Conservation (phyloP, 2,888 invertebrate species). For the Dastarcus helophoroides region DNA sequence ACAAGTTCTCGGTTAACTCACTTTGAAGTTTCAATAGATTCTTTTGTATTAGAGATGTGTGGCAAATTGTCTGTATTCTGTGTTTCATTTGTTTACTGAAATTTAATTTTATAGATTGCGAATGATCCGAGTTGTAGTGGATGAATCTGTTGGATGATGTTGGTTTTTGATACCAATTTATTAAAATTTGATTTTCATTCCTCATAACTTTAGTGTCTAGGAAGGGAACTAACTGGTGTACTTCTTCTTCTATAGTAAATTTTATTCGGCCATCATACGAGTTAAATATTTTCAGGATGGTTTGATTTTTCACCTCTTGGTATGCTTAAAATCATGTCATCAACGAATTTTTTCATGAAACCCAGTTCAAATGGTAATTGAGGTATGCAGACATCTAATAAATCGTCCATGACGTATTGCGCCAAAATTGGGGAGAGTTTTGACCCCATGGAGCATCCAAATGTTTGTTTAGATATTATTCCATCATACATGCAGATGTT, state of each 20-base stretch:
- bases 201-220: slow-evolving; percentile 1
- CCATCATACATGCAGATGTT: too few species aligned
- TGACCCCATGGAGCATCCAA: slow-evolving; percentile 6
- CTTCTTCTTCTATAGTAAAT: slow-evolving; percentile 2
- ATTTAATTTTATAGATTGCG: background rate
- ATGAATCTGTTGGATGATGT: slow-evolving; percentile 1
- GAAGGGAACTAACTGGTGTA: slow-evolving; percentile 1
- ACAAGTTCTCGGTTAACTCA: too few species aligned
- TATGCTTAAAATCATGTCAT: slow-evolving; percentile 2
- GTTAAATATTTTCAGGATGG: background rate
- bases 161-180: too few species aligned
- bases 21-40: too few species aligned
- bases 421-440: slow-evolving; percentile 4
- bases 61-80: slow-evolving; percentile 2
- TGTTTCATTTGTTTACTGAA: background rate
- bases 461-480: background rate
- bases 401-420: slow-evolving; percentile 5
- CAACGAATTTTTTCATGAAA: slow-evolving; percentile 5
- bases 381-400: slow-evolving; percentile 1
- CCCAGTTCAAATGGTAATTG: slow-evolving; percentile 3
- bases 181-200: background rate
- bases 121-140: slow-evolving; percentile 1
- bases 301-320: background rate
- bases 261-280: background rate
- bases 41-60: too few species aligned